Base-by-base conservation (phyloP, 2,797 vertebrate species). In the Selene dorsalis region DNA sequence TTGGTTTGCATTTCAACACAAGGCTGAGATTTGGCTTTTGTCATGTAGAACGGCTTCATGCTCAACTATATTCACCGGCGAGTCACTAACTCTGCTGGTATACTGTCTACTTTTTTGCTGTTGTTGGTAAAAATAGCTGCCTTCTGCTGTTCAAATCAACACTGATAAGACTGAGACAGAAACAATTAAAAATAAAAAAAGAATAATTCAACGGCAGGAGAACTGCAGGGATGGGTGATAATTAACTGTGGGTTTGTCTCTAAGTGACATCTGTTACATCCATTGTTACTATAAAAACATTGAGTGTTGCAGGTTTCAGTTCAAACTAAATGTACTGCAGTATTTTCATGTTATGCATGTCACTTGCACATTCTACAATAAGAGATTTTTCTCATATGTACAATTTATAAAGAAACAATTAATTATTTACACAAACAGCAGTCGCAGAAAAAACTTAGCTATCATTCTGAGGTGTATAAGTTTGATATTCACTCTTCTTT, bases 121-220 rank as follows among this genome's bases (percentile, higher is more conserved):
- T 48, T 48, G 13, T 43, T 43, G 4, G 14, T 22, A 11, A 13
- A 52, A 52, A 52, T 32, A 30, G 32, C 63, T 41, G 35, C 35
- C 22, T 28, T 53, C 55, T 48, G 8, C 45, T 48, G 45, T 22
- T 52, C 11, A 24, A 52, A 52, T 52, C 48, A 22, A 52, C 11
- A 4, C 48, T 13, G 48, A 52, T 22, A 52, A 48, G 20, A 52
- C n/a, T 12, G 48, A 52, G 13, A 52, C 48, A 13, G 24, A 55
- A 52, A 52, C 35, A 59, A 45, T 26, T 20, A 48, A 41, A 13
- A 13, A 59, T 65, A 41, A 45, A 59, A 59, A 41, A 69, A 30
- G 41, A 1, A 32, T 43, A 24, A 20, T 35, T 52, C 41, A 69
- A 57, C n/a, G 22, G 48, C 48, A 22, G 11, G 20, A 10, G n/a